Percentiles rank a stretch among this genome's conserved stretches.
Conservation (phyloP, 2,113 vertebrate species). For the Macquaria australasica region DNA sequence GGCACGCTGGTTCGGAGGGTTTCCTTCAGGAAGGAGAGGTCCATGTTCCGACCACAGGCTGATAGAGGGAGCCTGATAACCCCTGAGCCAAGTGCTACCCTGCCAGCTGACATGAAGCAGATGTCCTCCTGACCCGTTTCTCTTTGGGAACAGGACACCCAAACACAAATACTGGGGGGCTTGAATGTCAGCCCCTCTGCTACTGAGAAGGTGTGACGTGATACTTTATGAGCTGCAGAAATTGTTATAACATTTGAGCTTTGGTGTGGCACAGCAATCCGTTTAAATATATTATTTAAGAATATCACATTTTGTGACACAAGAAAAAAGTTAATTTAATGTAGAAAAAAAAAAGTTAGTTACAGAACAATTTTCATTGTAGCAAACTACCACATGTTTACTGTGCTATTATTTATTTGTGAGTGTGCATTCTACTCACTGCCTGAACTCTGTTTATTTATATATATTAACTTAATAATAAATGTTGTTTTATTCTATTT, state of each 20-base stretch:
- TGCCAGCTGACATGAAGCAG: conserved; percentile 82
- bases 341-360: neutral
- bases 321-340: neutral
- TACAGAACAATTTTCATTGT: neutral
- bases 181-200: conserved; percentile 26
- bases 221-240: conserved; percentile 24
- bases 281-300: neutral
- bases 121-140: conserved; percentile 72
- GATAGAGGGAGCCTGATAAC: conserved; percentile 81
- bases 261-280: neutral
- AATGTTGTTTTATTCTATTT: neutral
- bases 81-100: conserved; percentile 70
- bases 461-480: neutral
- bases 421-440: neutral
- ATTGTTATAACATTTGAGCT: conserved; percentile 10
- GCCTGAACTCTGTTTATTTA: neutral
- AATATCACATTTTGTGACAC: neutral
- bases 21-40: conserved; percentile 77
- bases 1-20: conserved; percentile 65
- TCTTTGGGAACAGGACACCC: conserved; percentile 74
- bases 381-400: neutral
- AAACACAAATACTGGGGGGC: conserved; percentile 47
- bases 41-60: conserved; percentile 75
- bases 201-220: conserved; percentile 31
- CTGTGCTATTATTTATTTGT: neutral